Evolutionary conservation across 2,888 invertebrate genomes (phyloP), one percentile per base, ranked within the genome.

Genomic region (Ariolimax columbianus): DNA sequence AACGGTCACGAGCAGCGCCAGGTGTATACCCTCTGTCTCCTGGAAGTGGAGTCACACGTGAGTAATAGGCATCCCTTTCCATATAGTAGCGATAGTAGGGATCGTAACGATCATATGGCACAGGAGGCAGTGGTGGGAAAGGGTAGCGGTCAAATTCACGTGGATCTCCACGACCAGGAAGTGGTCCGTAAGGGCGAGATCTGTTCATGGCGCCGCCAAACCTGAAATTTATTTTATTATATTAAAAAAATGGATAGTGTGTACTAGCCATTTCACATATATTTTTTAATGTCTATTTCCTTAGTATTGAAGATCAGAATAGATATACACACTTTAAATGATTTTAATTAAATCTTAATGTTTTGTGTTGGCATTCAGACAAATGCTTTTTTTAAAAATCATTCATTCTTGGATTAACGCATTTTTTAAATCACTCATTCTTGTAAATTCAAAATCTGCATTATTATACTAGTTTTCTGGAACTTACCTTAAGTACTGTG

Each of bases 61-160:
- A 55, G 66, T 88, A 88, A 82, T 91, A 92, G 14, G 90, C 90
- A 63, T 91, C 90, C 43, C 87, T 77, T 43, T 89, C 88, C 63
- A 89, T 89, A 80, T 87, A 89, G 72, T 88, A 87, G 51, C 89
- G 87, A 55, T 87, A 89, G 77, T 89, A 89, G 0, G 89, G 87
- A 72, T 89, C 89, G 86, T 88, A 89, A 19, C 87, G 75, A 40
- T 89, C 89, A 36, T 86, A 88, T 11, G 85, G 81, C 23, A 63
- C 80, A 23, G 83, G 81, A n/a, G 86, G 85, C 19, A 70, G n/a
- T 75, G 83, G 72, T 38, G 86, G 84, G 59, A 85, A 87, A 9
- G 87, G 86, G 33, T 77, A 82, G 14, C 85, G 63, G 38, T 85
- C 85, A 55, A 73, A 85, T 36, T 85, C 89, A 66, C 89, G 86